A percentile compares a stretch with the other conserved stretches of the same genome.
phyloP scores from a whole-genome alignment of 2,797 vertebrate genomes.

The Tokudaia tokunoshimensis region DNA sequence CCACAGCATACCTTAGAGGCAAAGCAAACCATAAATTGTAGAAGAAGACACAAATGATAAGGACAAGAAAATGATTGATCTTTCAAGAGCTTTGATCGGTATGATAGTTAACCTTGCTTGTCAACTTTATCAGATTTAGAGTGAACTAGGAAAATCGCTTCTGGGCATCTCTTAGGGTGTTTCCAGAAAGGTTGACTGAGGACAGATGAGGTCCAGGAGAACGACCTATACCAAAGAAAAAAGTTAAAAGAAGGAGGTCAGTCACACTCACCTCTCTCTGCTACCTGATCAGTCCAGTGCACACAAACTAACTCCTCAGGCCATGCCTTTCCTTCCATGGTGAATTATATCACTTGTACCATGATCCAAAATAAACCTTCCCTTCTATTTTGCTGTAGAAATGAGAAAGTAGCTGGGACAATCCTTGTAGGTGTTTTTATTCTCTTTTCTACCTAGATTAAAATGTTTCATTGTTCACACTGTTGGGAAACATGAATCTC shows the following conservation, averaged over 20 bases:
- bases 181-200: not conserved
- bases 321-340: not conserved
- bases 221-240: not conserved
- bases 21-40: constrained; percentile 36
- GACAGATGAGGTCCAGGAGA: not conserved
- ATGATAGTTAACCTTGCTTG: not conserved
- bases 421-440: not conserved
- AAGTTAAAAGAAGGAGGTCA: not conserved
- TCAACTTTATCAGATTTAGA: not conserved
- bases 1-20: not conserved
- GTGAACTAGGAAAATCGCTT: not conserved
- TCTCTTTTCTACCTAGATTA: constrained; percentile 36
- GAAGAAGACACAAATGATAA: not conserved
- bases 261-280: not conserved
- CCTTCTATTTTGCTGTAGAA: not conserved
- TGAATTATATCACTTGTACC: not conserved
- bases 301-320: not conserved
- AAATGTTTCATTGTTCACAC: not conserved
- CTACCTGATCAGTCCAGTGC: too few species aligned
- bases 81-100: constrained; percentile 12
- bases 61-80: not conserved
- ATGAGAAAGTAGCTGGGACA: not conserved
- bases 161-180: not conserved
- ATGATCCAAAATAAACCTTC: not conserved
- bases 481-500: not conserved